These are phyloP conservation scores for Phylloscopus trochilus DNA, from an alignment of 2,113 vertebrate species.

Conservation along the genomic window DNA sequence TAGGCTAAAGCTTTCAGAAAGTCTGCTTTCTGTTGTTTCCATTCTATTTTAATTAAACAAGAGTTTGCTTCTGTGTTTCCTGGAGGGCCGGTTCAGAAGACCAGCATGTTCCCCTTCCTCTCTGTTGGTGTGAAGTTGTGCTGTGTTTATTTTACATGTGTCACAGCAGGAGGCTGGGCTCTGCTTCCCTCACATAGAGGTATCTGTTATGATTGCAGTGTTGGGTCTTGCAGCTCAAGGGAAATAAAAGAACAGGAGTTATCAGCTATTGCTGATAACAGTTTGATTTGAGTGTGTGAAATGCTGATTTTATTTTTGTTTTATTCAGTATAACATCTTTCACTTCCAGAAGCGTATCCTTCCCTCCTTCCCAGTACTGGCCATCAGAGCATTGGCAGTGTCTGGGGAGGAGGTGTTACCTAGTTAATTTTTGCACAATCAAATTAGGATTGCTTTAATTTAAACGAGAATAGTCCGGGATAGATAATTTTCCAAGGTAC, in stretches of 20 bases:
- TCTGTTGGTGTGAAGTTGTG: not conserved
- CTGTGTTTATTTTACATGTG: not conserved
- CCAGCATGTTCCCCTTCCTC: fast-evolving
- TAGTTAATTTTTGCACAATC: not conserved
- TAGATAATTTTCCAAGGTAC: not conserved
- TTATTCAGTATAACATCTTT: not conserved
- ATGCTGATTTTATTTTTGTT: not conserved
- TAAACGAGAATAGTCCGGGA: not conserved
- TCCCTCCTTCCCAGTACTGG: not conserved
- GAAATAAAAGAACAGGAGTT: not conserved
- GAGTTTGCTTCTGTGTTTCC: not conserved
- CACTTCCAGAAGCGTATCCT: not conserved
- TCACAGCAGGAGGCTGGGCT: not conserved
- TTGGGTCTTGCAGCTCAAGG: not conserved
- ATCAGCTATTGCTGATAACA: not conserved
- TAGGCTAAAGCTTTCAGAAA: not conserved
- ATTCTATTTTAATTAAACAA: no score
- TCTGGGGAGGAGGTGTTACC: not conserved
- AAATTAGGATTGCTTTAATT: not conserved
- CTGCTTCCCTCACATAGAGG: not conserved
- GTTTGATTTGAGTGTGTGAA: not conserved
- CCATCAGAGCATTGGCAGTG: not conserved
- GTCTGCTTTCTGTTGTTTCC: not conserved
- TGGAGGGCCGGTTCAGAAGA: not conserved
- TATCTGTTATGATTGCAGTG: not conserved